Conservation (phyloP, 1,140 invertebrate species). For the Heterodera carotae region DNA sequence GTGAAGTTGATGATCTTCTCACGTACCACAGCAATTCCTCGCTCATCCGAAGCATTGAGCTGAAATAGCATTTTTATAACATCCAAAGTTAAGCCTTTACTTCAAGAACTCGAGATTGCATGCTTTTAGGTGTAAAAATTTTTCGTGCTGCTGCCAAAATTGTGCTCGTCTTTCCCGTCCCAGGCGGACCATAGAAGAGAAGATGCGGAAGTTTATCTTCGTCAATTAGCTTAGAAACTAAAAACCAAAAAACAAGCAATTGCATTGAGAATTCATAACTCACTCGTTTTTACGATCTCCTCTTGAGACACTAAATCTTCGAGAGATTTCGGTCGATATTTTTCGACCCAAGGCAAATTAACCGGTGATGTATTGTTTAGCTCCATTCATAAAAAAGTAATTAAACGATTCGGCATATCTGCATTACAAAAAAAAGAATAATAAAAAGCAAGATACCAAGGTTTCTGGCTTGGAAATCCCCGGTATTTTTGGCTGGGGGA, state of each 20-base stretch:
- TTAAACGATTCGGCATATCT: too few species aligned
- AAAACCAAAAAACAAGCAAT: slow-evolving; percentile 66
- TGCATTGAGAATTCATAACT: slow-evolving; percentile 34
- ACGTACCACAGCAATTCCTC: slow-evolving; percentile 94
- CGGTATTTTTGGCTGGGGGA: too few species aligned
- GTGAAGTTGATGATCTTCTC: slow-evolving; percentile 96
- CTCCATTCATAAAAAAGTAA: too few species aligned
- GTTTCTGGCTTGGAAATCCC: too few species aligned
- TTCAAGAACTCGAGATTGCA: slow-evolving; percentile 80
- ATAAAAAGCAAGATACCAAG: too few species aligned
- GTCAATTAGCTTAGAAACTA: slow-evolving; percentile 88
- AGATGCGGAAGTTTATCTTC: slow-evolving; percentile 92
- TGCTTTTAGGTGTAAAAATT: slow-evolving; percentile 83
- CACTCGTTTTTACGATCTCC: slow-evolving; percentile 93
- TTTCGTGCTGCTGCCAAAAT: slow-evolving; percentile 92
- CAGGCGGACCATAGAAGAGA: slow-evolving; percentile 96
- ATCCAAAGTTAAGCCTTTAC: slow-evolving; percentile 38
- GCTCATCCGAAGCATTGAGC: slow-evolving; percentile 97
- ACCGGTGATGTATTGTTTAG: too few species aligned
- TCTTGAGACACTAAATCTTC: slow-evolving; percentile 93
- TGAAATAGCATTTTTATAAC: slow-evolving; percentile 72
- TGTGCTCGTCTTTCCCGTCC: slow-evolving; percentile 96
- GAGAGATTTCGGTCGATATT: slow-evolving; percentile 87
- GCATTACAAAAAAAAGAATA: too few species aligned
- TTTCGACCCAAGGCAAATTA: slow-evolving; percentile 81